Evolutionary conservation across 2,113 vertebrate species (phyloP), one percentile per base, ranked within the genome.

Genomic region (Podarcis muralis): DNA sequence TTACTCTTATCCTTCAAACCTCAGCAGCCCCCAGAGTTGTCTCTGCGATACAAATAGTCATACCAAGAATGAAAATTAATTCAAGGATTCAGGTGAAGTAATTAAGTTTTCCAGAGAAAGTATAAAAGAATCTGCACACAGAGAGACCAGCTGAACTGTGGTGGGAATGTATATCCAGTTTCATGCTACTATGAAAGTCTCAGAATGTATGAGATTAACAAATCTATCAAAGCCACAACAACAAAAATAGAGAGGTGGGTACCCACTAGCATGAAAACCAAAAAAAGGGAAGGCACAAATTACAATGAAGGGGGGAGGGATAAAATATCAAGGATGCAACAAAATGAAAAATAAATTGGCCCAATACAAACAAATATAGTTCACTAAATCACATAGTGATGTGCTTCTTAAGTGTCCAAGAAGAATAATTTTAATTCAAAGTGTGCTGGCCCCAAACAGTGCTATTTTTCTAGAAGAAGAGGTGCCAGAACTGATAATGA

Each of bases 81-180:
- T 81, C 0, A 0, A 84, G 91, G 89, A 92, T 87, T 82, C 89
- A 93, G 87, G 72, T 88, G 86, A 75, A 1, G 0, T 37, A 83
- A 91, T 27, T 74, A 78, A 85, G 84, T 90, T 93, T 87, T 93
- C 87, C 87, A 91, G 88, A 88, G 90, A 93, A 92, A 95, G 93
- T 81, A 93, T 84, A 90, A 92, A 18, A 86, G 92, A 76, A 74
- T 74, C 89, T 89, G 89, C 22, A 69, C 83, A 91, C 84, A 68
- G 90, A 90, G 89, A 88, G 92, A 94, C 84, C 83, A 90, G n/a
- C n/a, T 53, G 75, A 32, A 74, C 18, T n/a, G 65, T 72, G 1
- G 1, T 0, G 0, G 48, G 90, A 87, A 72, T 89, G 85, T 89
- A 83, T 78, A 57, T 91, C 81, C 2, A 12, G 80, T 79, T 91